Base-by-base conservation (phyloP, 2,888 invertebrate species). In the Nymphalis polychloros region DNA sequence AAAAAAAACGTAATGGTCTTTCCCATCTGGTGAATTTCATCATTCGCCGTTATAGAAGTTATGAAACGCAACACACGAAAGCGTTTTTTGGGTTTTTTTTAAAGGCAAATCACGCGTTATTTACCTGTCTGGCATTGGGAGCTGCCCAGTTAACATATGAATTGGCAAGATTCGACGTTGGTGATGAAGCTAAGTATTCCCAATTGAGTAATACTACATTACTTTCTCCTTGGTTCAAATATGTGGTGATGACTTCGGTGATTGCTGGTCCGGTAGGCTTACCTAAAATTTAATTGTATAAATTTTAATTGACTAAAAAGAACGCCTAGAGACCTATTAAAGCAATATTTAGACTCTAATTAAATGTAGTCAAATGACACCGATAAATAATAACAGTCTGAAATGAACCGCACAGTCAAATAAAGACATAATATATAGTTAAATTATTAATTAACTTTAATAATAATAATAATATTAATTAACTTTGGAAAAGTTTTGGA, bases 141-240 rank as follows among this genome's bases (percentile, higher is more conserved):
- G 83, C 79, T n/a, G 90, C 92, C 84, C 86, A 88, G 66, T 79
- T 82, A 46, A 86, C 59, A 74, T 88, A 92, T 6, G 90, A 89
- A 46, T 73, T 77, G 8, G 83, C 71, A 23, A 88, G 68, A 67
- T 77, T 79, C 16, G 83, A 81, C 41, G 77, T 62, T 10, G 77
- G 73, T 16, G 78, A 62, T 2, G 89, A 85, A 46, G 91, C 92
- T 69, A 87, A 78, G 16, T 82, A 79, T 35, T 90, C 80, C 92
- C 92, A 92, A 75, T 91, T 86, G 55, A 92, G 76, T n/a, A 92
- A 80, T 20, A 78, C 85, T 20, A 92, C 89, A 72, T 92, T 92
- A 73, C 75, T 79, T 48, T 80, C 75, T 46, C 80, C 82, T 68
- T 81, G 78, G 57, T 84, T 79, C 67, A 92, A 73, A 74, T 83